Base-by-base conservation (phyloP, 2,797 vertebrate species). In the Bradypodion ventrale region DNA sequence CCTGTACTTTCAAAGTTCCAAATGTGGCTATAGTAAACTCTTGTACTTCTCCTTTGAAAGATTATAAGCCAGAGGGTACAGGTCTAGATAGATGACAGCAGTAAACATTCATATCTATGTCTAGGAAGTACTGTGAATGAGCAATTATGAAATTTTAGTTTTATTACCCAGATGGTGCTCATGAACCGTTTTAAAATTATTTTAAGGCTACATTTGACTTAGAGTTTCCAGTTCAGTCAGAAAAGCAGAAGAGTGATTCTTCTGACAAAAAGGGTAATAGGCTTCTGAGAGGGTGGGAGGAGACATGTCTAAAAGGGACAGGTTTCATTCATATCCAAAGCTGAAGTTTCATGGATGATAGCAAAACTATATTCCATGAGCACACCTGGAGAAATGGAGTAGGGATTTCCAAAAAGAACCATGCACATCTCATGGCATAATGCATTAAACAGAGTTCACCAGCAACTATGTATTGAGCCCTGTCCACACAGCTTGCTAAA, bases 191-290 rank as follows among this genome's bases (percentile, higher is more conserved):
- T 66, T 78, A 77, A 25, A 87, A 82, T 10, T 46, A 1, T 63
- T 85, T 82, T 32, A 79, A 78, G 88, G 75, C 3, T 85, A 46
- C 78, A 87, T 72, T 81, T 75, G 75, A 37, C 40, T 81, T 23
- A 72, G 42, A 85, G 40, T 76, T 81, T 82, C 42, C 15, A 87
- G 46, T 62, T 88, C 79, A 82, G 40, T 10, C 49, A 87, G 82
- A 91, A 78, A 80, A 88, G 9, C 1, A 84, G 1, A 27, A 35
- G 49, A 70, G 19, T 73, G 21, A 42, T 42, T 25, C 35, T 75
- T 70, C 70, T n/a, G 65, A 66, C 23, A 46, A 91, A 91, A 83
- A 83, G 42, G 66, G 2, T 83, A 83, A 82, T 59, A 60, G 75
- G 83, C 1, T 13, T 80, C 2, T 74, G 74, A 52, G 2, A 49